These are phyloP conservation scores for Enteromius afrohamiltoni DNA, from an alignment of 2,797 vertebrate species.

Conservation along the genomic window DNA sequence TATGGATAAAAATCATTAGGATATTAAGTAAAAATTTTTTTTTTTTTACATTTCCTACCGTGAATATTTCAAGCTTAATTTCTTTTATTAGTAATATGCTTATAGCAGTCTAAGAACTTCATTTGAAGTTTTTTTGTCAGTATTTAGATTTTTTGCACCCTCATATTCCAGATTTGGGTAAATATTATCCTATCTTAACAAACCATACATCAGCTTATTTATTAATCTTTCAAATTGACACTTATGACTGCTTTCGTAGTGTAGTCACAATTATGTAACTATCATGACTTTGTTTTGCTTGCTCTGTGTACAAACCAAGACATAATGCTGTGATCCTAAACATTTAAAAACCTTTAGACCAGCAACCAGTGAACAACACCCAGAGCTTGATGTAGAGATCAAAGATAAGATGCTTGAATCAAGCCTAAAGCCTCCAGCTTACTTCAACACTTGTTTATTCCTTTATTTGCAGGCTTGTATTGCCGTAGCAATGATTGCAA, in stretches of 20 bases:
- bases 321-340: not conserved
- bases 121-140: not conserved
- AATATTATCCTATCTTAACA: not conserved
- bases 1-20: not conserved
- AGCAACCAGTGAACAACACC: not conserved
- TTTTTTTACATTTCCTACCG: not conserved
- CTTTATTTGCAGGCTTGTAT: conserved; percentile 50
- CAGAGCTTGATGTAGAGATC: not conserved
- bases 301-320: not conserved
- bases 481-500: conserved; percentile 89
- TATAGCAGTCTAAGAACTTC: not conserved
- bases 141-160: not conserved
- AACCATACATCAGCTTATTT: not conserved
- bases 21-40: not conserved
- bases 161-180: not conserved
- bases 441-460: conserved; percentile 28
- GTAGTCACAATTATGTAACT: conserved; percentile 6
- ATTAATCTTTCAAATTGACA: too few relatives aligned
- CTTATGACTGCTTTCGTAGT: not conserved
- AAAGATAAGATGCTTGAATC: conserved; percentile 6
- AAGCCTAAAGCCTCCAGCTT: not conserved
- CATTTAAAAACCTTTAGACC: not conserved
- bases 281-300: not conserved
- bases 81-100: not conserved
- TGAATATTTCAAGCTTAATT: not conserved